phyloP scores from a whole-genome alignment of 2,797 vertebrate genomes.

The Momotus momota region DNA sequence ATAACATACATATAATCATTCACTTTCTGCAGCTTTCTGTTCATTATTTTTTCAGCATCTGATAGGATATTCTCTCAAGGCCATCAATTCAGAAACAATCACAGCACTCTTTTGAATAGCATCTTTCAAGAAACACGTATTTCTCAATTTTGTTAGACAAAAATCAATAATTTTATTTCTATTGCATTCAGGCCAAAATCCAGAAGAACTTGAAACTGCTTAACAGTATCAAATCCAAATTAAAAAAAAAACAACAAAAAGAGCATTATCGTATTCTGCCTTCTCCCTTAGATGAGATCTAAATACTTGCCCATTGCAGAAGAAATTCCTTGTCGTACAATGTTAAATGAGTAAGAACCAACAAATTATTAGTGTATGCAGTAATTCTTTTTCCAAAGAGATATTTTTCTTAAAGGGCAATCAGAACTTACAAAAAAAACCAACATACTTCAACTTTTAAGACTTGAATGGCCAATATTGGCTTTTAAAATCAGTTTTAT shows the following conservation, averaged over 20 bases:
- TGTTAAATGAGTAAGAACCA: background rate
- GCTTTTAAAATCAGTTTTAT: background rate
- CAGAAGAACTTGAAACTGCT: background rate
- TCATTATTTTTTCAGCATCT: background rate
- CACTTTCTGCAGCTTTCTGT: background rate
- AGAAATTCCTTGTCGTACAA: background rate
- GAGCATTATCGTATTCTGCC: background rate
- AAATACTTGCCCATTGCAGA: background rate
- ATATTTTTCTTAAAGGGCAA: background rate
- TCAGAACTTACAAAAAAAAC: background rate
- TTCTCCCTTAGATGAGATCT: background rate
- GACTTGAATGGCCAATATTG: background rate
- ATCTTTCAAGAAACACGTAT: background rate
- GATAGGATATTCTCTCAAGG: background rate
- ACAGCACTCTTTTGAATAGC: background rate
- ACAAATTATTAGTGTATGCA: background rate
- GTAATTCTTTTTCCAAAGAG: background rate
- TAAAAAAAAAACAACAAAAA: background rate
- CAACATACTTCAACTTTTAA: background rate
- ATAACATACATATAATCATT: background rate
- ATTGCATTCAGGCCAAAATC: background rate
- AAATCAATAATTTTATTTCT: background rate
- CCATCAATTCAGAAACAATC: background rate
- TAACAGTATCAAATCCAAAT: background rate
- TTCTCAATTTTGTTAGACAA: background rate